A percentile compares a stretch with the other conserved stretches of the same genome.
phyloP scores from a whole-genome alignment of 1,140 invertebrate genomes.

The Euura saliciscinereae region DNA sequence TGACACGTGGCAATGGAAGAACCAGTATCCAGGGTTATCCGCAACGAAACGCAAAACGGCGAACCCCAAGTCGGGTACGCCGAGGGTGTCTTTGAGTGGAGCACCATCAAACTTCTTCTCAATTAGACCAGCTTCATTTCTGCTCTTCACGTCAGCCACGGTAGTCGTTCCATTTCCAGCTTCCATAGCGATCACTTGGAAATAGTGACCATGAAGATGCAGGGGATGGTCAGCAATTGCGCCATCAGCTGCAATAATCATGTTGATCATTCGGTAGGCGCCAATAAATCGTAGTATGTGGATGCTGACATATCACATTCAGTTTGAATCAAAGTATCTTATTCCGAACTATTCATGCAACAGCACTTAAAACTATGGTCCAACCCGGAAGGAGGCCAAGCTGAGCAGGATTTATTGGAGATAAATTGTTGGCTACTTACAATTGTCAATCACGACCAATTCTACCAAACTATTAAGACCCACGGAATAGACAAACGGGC shows the following conservation, averaged over 20 bases:
- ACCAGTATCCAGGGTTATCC: slow-evolving; percentile 56
- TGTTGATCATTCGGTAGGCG: no score
- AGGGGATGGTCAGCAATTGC: slow-evolving; percentile 28
- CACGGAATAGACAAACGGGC: slow-evolving; percentile 25
- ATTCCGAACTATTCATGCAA: no score
- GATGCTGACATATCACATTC: no score
- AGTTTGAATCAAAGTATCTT: no score
- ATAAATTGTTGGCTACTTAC: not conserved
- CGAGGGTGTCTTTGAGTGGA: slow-evolving; percentile 28
- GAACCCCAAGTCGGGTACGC: slow-evolving; percentile 29
- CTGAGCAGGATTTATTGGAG: no score
- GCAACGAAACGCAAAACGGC: slow-evolving; percentile 31
- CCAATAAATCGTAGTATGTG: no score
- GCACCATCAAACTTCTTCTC: slow-evolving; percentile 23
- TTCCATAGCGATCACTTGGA: slow-evolving; percentile 28
- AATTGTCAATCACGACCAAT: slow-evolving; percentile 24
- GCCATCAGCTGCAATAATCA: no score
- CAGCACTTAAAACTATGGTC: no score
- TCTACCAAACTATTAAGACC: slow-evolving; percentile 28
- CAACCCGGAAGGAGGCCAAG: no score
- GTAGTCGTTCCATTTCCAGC: slow-evolving; percentile 16
- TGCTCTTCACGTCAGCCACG: slow-evolving; percentile 21
- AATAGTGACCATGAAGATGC: slow-evolving; percentile 30
- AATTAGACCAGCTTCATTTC: slow-evolving; percentile 25
- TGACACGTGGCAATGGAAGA: slow-evolving; percentile 63